A percentile compares a stretch with the other conserved stretches of the same genome.
Evolutionary conservation across 2,797 vertebrate species (phyloP).

Genomic region (Streptopelia turtur): DNA sequence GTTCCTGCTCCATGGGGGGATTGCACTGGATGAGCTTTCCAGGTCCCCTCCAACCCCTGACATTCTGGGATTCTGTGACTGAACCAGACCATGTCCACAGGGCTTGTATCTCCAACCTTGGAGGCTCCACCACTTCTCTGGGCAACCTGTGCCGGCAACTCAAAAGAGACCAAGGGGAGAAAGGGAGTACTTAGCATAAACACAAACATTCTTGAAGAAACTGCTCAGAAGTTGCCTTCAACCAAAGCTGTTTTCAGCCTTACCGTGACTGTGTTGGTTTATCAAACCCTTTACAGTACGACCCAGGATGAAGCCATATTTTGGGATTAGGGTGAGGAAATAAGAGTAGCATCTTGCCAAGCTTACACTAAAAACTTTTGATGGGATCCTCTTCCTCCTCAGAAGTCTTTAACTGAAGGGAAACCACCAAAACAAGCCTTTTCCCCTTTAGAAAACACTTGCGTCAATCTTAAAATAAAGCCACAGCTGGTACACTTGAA

Average conservation of each 20-base stretch:
- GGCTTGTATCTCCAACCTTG: background rate
- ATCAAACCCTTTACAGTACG: background rate
- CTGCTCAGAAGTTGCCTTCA: background rate
- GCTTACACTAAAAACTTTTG: background rate
- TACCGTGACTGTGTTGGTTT: background rate
- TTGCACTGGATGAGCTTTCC: no score
- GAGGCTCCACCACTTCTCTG: background rate
- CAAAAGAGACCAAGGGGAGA: background rate
- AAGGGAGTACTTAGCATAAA: background rate
- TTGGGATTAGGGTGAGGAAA: background rate
- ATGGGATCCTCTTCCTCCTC: background rate
- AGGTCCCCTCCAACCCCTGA: no score
- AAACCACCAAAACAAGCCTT: background rate
- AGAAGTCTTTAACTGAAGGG: background rate
- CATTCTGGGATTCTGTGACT: background rate
- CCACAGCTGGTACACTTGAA: background rate
- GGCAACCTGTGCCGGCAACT: fast-evolving
- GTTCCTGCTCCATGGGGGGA: no score
- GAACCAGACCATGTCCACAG: background rate
- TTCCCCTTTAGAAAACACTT: background rate
- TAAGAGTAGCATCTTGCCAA: background rate
- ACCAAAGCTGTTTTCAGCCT: background rate
- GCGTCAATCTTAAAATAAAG: background rate
- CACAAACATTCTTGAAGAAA: background rate
- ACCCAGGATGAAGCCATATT: background rate